Percentiles rank a stretch among this genome's conserved stretches.
These are phyloP conservation scores for Pygoscelis adeliae DNA, from an alignment of 2,113 vertebrate species.

Conservation along the genomic window DNA sequence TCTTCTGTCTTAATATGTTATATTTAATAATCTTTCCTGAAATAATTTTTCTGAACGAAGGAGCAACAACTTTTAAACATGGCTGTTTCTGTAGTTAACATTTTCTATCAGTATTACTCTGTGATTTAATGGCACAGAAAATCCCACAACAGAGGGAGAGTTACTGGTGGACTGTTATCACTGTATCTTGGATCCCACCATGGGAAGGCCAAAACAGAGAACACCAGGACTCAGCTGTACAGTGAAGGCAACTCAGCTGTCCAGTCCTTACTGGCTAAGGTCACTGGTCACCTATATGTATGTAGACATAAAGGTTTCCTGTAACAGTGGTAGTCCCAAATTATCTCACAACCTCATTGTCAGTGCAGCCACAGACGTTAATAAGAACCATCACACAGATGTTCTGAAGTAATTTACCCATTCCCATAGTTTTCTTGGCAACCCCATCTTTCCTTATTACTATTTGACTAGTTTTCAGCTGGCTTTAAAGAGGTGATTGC, in stretches of 20 bases:
- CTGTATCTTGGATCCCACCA: neutral
- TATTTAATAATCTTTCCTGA: neutral
- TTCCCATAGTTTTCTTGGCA: neutral
- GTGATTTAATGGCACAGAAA: neutral
- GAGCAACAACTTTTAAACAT: neutral
- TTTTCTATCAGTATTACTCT: neutral
- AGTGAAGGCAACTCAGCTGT: neutral
- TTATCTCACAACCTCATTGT: neutral
- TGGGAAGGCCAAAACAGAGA: neutral
- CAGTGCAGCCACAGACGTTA: neutral
- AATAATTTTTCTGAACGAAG: neutral
- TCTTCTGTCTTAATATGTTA: neutral
- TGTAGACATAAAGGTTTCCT: neutral
- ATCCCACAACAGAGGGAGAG: neutral
- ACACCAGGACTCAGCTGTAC: neutral
- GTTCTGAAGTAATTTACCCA: fast-evolving
- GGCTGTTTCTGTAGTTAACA: neutral
- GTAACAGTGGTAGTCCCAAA: neutral
- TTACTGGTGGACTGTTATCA: neutral
- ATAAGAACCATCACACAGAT: neutral
- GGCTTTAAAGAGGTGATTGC: neutral
- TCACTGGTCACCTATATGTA: neutral
- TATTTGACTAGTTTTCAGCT: neutral
- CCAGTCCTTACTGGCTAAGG: neutral
- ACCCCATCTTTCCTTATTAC: neutral